Percentiles rank a stretch among this genome's conserved stretches.
These are phyloP conservation scores for Sturnira hondurensis DNA, from an alignment of 2,113 vertebrate species.

Conservation along the genomic window DNA sequence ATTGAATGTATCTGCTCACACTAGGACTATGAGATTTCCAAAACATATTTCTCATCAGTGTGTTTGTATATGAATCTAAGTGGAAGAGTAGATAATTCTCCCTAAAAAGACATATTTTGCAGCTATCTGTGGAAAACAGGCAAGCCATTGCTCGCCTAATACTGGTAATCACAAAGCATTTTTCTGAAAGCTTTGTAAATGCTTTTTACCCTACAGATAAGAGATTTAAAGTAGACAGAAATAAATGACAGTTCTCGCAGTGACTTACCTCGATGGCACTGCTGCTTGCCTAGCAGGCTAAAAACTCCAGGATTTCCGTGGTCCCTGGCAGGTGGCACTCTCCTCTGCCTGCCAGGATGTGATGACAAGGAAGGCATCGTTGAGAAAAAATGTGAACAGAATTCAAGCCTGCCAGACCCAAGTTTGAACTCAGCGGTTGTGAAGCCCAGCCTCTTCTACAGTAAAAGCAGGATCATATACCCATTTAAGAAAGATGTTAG, in stretches of 20 bases:
- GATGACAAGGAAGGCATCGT: background rate
- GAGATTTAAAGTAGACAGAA: conserved; percentile 67
- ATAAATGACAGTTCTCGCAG: conserved; percentile 47
- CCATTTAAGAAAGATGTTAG: background rate
- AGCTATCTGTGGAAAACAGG: conserved; percentile 51
- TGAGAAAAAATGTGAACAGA: background rate
- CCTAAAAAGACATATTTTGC: conserved; percentile 61
- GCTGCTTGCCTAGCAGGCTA: background rate
- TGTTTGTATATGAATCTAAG: conserved; percentile 66
- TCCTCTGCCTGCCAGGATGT: background rate
- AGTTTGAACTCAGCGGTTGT: background rate
- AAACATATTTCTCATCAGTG: conserved; percentile 35
- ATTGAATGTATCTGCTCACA: background rate
- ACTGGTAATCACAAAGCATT: conserved; percentile 59
- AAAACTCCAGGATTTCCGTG: conserved; percentile 34
- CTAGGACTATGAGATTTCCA: conserved; percentile 32
- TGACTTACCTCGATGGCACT: conserved; percentile 42
- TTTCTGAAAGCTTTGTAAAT: conserved; percentile 73
- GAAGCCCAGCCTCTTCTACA: background rate
- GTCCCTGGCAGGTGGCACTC: background rate
- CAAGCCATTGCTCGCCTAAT: background rate
- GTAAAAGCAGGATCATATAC: background rate
- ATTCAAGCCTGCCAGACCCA: background rate
- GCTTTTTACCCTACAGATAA: conserved; percentile 59
- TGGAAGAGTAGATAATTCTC: conserved; percentile 48